Evolutionary conservation across 2,113 vertebrate species (phyloP).

Genomic region (Antechinus stuartii): DNA sequence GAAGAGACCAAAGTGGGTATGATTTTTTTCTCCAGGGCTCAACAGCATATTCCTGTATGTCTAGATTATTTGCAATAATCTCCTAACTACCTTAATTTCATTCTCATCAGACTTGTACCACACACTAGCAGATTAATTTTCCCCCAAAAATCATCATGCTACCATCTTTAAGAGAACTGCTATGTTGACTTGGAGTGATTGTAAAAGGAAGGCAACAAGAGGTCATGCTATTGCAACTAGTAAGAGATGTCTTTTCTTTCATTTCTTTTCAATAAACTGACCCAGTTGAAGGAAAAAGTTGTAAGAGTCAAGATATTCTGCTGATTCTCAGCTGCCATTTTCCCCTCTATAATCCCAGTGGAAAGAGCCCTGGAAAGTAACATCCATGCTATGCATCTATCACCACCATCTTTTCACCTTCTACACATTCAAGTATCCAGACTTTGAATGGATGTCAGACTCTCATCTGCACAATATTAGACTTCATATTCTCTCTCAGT

Average conservation of each 20-base stretch:
- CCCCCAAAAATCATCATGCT: background rate
- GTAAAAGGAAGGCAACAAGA: background rate
- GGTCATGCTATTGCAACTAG: background rate
- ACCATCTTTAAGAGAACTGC: background rate
- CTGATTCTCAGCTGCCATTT: background rate
- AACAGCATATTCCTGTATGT: background rate
- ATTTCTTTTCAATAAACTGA: background rate
- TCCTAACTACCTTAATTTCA: background rate
- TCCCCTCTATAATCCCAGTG: background rate
- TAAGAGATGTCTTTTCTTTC: background rate
- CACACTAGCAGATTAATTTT: background rate
- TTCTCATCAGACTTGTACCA: background rate
- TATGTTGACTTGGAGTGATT: fast-evolving
- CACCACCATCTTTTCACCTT: background rate
- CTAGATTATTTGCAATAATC: background rate
- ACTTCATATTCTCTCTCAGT: background rate
- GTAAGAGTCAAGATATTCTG: background rate
- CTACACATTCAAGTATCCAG: background rate
- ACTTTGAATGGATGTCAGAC: background rate
- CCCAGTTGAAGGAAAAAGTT: background rate
- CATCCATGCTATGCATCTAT: fast-evolving
- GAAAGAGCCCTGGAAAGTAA: background rate
- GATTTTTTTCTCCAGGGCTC: too few species aligned
- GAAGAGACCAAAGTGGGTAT: too few species aligned
- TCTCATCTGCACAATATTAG: background rate